phyloP scores from a whole-genome alignment of 2,113 vertebrate species.

The Nerophis ophidion region DNA sequence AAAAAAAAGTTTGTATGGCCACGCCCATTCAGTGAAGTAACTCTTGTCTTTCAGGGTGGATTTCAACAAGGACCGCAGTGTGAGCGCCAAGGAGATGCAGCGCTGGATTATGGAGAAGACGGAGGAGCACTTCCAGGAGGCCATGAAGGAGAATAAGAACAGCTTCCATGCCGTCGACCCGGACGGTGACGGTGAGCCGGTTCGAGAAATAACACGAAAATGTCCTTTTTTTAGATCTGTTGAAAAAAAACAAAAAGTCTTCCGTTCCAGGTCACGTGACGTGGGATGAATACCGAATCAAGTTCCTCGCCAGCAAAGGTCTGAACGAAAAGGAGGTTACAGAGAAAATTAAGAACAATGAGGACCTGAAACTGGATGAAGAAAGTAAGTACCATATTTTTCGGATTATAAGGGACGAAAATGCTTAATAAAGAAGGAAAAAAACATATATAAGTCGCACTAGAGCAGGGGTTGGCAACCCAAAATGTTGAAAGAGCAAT shows the following conservation, averaged over 20 bases:
- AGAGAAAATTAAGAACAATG: slow-evolving; percentile 84
- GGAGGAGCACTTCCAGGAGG: slow-evolving; percentile 90
- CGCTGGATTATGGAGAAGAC: slow-evolving; percentile 96
- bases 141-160: slow-evolving; percentile 83
- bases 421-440: too few relatives aligned
- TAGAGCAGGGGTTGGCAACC: too few relatives aligned
- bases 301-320: slow-evolving; percentile 94
- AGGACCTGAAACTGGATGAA: slow-evolving; percentile 91
- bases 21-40: neutral
- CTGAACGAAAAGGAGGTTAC: slow-evolving; percentile 83
- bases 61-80: slow-evolving; percentile 78
- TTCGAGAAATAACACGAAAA: neutral
- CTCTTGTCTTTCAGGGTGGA: slow-evolving; percentile 75
- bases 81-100: slow-evolving; percentile 91
- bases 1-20: neutral
- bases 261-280: slow-evolving; percentile 78
- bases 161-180: slow-evolving; percentile 90
- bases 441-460: too few relatives aligned
- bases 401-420: too few relatives aligned
- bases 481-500: too few relatives aligned
- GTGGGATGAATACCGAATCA: slow-evolving; percentile 91
- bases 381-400: slow-evolving; percentile 81
- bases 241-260: too few relatives aligned
- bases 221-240: neutral
- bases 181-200: slow-evolving; percentile 81